Evolutionary conservation across 2,888 invertebrate genomes (phyloP).

Genomic region (Lissocephala sabroskyi): DNA sequence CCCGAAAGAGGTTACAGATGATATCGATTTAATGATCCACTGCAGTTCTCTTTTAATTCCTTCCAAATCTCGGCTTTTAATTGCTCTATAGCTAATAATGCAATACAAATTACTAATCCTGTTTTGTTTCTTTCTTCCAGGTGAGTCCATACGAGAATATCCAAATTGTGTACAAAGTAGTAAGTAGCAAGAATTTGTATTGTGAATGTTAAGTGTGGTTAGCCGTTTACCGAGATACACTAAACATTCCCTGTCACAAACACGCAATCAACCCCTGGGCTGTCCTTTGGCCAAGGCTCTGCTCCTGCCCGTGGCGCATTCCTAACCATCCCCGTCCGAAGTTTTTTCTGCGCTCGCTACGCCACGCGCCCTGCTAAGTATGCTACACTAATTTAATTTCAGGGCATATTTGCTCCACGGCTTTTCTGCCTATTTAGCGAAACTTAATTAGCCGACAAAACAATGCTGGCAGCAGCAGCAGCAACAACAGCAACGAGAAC

Average conservation of each 20-base stretch:
- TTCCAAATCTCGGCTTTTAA: too few relatives aligned
- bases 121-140: conserved; percentile 44
- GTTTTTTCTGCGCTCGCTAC: too few relatives aligned
- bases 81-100: not conserved
- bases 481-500: too few relatives aligned
- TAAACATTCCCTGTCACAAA: conserved; percentile 19
- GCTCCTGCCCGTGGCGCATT: not conserved
- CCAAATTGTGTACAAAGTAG: conserved; percentile 61
- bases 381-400: conserved; percentile 34
- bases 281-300: not conserved
- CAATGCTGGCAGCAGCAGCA: conserved; percentile 31
- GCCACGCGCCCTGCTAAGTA: conserved; percentile 17
- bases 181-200: conserved; percentile 44
- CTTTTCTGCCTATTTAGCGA: conserved; percentile 60
- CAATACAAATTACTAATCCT: conserved; percentile 31
- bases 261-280: conserved; percentile 12
- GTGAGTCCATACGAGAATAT: conserved; percentile 66
- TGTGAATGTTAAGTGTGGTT: not conserved
- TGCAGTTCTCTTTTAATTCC: too few relatives aligned
- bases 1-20: too few relatives aligned
- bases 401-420: conserved; percentile 39
- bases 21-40: too few relatives aligned
- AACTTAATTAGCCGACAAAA: conserved; percentile 67
- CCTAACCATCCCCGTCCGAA: too few relatives aligned
- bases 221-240: not conserved